phyloP scores from a whole-genome alignment of 2,797 vertebrate species.

The Erpetoichthys calabaricus region DNA sequence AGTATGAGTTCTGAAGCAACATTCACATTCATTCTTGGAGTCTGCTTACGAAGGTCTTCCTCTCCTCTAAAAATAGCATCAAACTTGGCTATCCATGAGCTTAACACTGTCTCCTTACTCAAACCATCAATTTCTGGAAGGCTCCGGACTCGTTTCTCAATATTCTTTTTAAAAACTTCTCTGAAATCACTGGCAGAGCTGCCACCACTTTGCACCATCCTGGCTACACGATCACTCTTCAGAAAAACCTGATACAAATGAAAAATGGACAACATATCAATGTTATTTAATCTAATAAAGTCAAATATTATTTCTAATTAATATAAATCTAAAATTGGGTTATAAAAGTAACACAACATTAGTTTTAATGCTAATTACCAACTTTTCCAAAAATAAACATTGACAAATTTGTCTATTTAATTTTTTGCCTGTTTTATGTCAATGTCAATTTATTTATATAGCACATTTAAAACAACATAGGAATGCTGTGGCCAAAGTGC shows the following conservation, averaged over 20 bases:
- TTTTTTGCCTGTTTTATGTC: too few relatives aligned
- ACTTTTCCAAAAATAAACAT: too few relatives aligned
- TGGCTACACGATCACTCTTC: slow-evolving; percentile 69
- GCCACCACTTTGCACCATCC: slow-evolving; percentile 74
- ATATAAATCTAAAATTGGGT: slow-evolving; percentile 3
- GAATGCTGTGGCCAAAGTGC: too few relatives aligned
- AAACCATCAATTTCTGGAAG: slow-evolving; percentile 74
- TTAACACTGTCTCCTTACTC: slow-evolving; percentile 77
- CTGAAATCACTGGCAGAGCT: slow-evolving; percentile 74
- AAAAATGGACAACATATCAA: too few relatives aligned
- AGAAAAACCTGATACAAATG: slow-evolving; percentile 55
- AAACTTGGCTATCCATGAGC: slow-evolving; percentile 76
- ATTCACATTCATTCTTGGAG: slow-evolving; percentile 57
- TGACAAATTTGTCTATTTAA: too few relatives aligned
- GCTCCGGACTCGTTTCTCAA: slow-evolving; percentile 69
- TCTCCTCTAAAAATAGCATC: slow-evolving; percentile 71
- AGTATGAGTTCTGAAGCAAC: slow-evolving; percentile 74
- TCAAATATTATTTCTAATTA: background rate
- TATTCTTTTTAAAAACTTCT: slow-evolving; percentile 79
- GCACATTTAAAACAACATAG: too few relatives aligned
- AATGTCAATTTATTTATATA: too few relatives aligned
- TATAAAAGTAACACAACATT: too few relatives aligned
- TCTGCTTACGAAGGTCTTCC: slow-evolving; percentile 61
- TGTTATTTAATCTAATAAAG: too few relatives aligned
- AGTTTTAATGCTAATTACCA: too few relatives aligned